Evolutionary conservation across 1,140 invertebrate species (phyloP).

Genomic region (Stegodyphus mimosarum): DNA sequence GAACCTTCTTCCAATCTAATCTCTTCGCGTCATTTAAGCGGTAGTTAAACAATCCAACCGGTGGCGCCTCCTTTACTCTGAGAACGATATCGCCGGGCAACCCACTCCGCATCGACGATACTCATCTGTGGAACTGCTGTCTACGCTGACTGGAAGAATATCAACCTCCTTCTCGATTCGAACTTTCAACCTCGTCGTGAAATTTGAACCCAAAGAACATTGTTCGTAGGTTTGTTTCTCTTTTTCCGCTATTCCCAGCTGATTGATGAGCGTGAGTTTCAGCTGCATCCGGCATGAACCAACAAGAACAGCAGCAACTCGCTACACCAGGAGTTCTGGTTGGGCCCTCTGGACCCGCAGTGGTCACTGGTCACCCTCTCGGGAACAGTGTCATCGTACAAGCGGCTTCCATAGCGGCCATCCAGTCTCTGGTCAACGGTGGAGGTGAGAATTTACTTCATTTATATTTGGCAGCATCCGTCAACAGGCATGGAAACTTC

Average conservation of each 20-base stretch:
- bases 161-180: neutral
- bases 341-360: slow-evolving; percentile 11
- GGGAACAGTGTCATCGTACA: slow-evolving; percentile 52
- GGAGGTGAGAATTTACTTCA: slow-evolving; percentile 22
- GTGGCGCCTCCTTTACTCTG: slow-evolving; percentile 37
- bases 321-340: slow-evolving; percentile 34
- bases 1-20: too few relatives aligned
- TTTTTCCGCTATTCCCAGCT: neutral
- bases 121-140: slow-evolving; percentile 9
- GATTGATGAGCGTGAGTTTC: slow-evolving; percentile 5
- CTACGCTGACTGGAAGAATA: neutral
- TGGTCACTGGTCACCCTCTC: slow-evolving; percentile 21
- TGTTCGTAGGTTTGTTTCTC: slow-evolving; percentile 11
- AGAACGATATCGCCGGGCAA: neutral
- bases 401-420: slow-evolving; percentile 30
- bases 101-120: neutral
- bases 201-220: slow-evolving; percentile 19
- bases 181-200: slow-evolving; percentile 25
- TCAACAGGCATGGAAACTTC: too few relatives aligned
- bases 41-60: neutral
- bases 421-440: slow-evolving; percentile 27
- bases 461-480: too few relatives aligned
- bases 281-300: slow-evolving; percentile 24
- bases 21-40: too few relatives aligned
- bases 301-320: slow-evolving; percentile 30